A percentile compares a stretch with the other conserved stretches of the same genome.
Conservation (phyloP, 2,113 vertebrate species). For the Nerophis ophidion region DNA sequence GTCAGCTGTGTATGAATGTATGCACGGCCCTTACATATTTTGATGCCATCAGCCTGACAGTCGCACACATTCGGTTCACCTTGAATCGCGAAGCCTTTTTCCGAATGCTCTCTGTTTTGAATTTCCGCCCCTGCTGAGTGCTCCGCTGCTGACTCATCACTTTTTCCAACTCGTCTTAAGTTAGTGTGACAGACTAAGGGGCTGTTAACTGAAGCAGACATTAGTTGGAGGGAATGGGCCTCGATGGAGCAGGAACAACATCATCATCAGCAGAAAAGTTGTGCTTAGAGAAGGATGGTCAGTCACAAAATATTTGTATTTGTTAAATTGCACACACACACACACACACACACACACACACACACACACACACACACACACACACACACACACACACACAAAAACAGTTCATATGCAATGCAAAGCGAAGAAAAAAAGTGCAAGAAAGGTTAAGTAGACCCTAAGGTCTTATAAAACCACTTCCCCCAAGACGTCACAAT, state of each 20-base stretch:
- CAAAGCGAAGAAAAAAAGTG: too few species aligned
- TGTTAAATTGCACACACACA: too few species aligned
- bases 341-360: too few species aligned
- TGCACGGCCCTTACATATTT: neutral
- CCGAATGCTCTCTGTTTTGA: conserved; percentile 6
- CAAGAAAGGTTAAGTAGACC: too few species aligned
- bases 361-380: too few species aligned
- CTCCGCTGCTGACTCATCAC: conserved; percentile 28
- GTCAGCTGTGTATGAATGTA: neutral
- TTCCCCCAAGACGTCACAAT: too few species aligned
- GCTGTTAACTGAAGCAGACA: conserved; percentile 16
- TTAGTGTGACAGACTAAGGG: conserved; percentile 32
- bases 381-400: too few species aligned
- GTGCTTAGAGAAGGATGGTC: neutral
- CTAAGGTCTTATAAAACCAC: too few species aligned
- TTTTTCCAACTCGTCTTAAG: conserved; percentile 20
- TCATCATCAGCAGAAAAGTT: conserved; percentile 21
- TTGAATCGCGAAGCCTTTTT: conserved; percentile 1
- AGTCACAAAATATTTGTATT: too few species aligned
- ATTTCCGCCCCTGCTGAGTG: conserved; percentile 14
- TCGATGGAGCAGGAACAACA: conserved; percentile 25
- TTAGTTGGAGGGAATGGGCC: conserved; percentile 14
- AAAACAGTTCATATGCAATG: too few species aligned
- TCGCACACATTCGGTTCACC: conserved; percentile 4
- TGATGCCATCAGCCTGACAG: conserved; percentile 2